phyloP scores from a whole-genome alignment of 2,888 invertebrate species.

The Polyommatus icarus region DNA sequence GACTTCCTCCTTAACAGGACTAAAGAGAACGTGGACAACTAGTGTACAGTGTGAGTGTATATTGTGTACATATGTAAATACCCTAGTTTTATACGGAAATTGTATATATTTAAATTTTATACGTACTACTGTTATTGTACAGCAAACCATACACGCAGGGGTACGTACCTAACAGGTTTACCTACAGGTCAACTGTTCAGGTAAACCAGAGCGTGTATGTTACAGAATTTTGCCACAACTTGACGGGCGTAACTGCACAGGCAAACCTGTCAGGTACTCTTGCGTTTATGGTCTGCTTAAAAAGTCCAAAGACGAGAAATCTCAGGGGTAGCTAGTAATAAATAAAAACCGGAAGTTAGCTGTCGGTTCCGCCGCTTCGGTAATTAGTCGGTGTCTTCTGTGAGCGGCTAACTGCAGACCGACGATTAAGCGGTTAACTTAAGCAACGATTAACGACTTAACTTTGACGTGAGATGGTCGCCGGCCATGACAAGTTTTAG shows the following conservation, averaged over 20 bases:
- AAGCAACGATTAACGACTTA: background rate
- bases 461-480: conserved; percentile 5
- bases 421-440: conserved; percentile 6
- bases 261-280: too few species aligned
- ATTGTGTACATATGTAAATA: conserved; percentile 24
- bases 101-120: conserved; percentile 30
- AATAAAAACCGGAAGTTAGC: background rate
- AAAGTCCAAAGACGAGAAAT: background rate
- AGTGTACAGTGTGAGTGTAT: background rate
- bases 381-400: conserved; percentile 10
- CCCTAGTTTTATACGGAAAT: conserved; percentile 8
- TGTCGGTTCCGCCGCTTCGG: conserved; percentile 13
- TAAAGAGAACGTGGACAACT: conserved; percentile 55
- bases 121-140: background rate
- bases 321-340: background rate
- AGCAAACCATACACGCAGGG: too few species aligned
- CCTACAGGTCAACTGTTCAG: too few species aligned
- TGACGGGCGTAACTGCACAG: too few species aligned
- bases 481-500: background rate
- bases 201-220: too few species aligned
- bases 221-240: too few species aligned
- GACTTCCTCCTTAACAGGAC: conserved; percentile 89
- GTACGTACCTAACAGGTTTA: too few species aligned
- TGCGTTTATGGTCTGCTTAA: background rate
- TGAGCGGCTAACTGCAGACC: background rate